Evolutionary conservation across 92 coral and sea anemone genomes (phyloP), one percentile per base, ranked within the genome.

Genomic region (Virgularia gustaviana): DNA sequence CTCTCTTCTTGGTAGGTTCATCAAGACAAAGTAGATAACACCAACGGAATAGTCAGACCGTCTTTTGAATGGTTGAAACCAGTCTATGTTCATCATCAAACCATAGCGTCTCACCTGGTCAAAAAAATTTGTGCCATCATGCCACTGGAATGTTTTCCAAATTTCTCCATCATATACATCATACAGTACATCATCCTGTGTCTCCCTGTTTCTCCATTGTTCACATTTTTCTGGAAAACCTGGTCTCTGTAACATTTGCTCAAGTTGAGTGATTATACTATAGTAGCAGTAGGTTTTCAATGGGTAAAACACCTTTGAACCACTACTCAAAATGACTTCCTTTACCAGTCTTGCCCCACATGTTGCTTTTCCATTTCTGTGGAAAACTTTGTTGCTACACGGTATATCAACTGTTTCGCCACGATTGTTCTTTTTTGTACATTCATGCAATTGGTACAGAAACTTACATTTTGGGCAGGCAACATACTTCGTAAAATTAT

Each of bases 321-420:
- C 67, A 24, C 25, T 52, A 55, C 25, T 72, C 28, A 72, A 45
- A 23, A 72, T 22, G 12, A 72, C 67, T 56, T 72, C 47, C 12
- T 37, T 25, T 0, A 63, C 78, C 0, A 72, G 51, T 13, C 6
- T 36, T 6, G 30, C 54, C 1, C 51, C 55, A 72, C 78, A 57
- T 9, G 28, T 52, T 12, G 29, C 30, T 4, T 9, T 52, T 11
- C 30, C 30, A 7, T 15, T 3, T 12, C 58, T 15, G 30, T 22
- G 30, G 13, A 12, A 52, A 2, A 12, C 30, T 22, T 52, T 52
- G 58, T 22, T 52, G 3, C 30, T 12, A 22, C 58, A 52, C 3
- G 8, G 29, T 22, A 12, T 16, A 15, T 9, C 58, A 52, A 52
- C 58, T 7, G 29, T 15, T 52, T 22, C 30, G 28, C 58, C 58